Base-by-base conservation (phyloP, 1,140 invertebrate species). In the Phthorimaea operculella region DNA sequence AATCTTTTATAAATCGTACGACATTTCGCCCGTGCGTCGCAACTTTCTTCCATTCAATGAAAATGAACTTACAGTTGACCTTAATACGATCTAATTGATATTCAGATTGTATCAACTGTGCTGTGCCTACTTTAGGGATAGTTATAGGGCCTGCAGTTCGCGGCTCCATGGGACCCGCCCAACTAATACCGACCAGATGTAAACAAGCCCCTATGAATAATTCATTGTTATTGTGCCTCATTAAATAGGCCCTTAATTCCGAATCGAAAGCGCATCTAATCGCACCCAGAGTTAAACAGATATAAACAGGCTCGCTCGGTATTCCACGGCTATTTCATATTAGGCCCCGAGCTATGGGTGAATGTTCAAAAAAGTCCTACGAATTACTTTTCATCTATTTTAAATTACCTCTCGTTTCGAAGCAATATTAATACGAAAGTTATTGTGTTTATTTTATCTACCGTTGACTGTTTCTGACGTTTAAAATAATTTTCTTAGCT, bases 231-330 rank as follows among this genome's bases (percentile, higher is more conserved):
- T 64, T 59, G 54, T 61, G 57, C 48, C 51, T 59, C 42, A 64
- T 64, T 60, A 60, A 52, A 59, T 53, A 51, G 55, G 54, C 54
- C 55, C 54, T 52, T 58, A 64, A 64, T 58, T 64, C 53, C 34
- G 34, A 64, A 61, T 57, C 63, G 63, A 64, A 64, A 64, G 62
- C 63, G 57, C 44, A 36, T 64, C 63, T 64, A 61, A 64, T 61
- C 56, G 44, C 33, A 36, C 15, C 55, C 48, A 18, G 4, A 42
- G 21, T 47, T 51, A 45, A 52, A 16, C 21, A 52, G 18, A 42
- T 33, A 14, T 36, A 33, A 51, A 56, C 44, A 15, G 16, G 44
- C n/a, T n/a, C n/a, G 16, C n/a, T 42, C 39, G 9, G 16, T 50
- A 33, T 50, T 18, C 14, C 28, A 50, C 21, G 48, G 48, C 18